Conservation (phyloP, 2,113 vertebrate species). For the Zootoca vivipara region DNA sequence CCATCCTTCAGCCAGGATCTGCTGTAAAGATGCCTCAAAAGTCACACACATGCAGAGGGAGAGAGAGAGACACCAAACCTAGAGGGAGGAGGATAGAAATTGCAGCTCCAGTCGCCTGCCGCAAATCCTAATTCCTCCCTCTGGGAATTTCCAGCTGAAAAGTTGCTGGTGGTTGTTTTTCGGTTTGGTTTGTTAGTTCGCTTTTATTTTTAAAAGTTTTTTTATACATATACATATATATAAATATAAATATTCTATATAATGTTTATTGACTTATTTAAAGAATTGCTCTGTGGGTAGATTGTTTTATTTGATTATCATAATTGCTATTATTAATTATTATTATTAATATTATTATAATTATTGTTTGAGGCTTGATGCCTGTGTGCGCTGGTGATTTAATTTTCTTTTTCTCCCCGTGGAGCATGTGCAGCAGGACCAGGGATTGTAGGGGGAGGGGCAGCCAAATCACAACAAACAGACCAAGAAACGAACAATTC, state of each 20-base stretch:
- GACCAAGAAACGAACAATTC: neutral
- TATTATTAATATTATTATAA: conserved; percentile 53
- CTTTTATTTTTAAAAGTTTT: conserved; percentile 86
- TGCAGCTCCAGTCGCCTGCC: conserved; percentile 69
- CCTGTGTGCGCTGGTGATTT: conserved; percentile 84
- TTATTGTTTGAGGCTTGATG: conserved; percentile 84
- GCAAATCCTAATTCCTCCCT: conserved; percentile 45
- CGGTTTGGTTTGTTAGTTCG: conserved; percentile 34
- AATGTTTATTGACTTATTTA: conserved; percentile 98
- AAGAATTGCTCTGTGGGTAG: conserved; percentile 85
- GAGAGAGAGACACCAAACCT: conserved; percentile 26
- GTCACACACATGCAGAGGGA: conserved; percentile 47
- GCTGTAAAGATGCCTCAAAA: conserved; percentile 17
- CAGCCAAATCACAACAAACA: conserved; percentile 58
- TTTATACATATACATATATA: conserved; percentile 58
- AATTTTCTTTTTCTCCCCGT: conserved; percentile 59
- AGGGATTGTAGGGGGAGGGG: conserved; percentile 76
- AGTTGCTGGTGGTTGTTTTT: conserved; percentile 65
- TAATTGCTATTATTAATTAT: conserved; percentile 45
- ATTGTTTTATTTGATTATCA: conserved; percentile 78
- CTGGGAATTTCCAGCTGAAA: conserved; percentile 85
- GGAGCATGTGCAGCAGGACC: conserved; percentile 82
- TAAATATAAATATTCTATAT: conserved; percentile 87
- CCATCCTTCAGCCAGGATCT: neutral
- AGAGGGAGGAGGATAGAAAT: conserved; percentile 32